phyloP scores from a whole-genome alignment of 2,888 invertebrate genomes.

The Aphidoletes aphidimyza region DNA sequence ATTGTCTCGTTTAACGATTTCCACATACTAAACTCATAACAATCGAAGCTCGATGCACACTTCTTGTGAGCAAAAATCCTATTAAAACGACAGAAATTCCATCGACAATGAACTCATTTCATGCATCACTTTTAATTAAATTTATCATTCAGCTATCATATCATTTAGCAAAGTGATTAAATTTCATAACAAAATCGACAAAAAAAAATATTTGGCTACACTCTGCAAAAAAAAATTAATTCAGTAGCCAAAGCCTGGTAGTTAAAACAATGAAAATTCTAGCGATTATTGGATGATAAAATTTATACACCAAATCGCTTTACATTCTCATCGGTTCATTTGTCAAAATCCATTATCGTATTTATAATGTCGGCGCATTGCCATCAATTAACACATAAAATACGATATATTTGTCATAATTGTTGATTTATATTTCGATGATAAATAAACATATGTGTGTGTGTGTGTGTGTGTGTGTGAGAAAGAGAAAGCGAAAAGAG shows the following conservation, averaged over 20 bases:
- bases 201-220: not conserved
- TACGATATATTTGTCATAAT: constrained; percentile 27
- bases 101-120: too few species aligned
- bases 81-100: not conserved
- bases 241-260: not conserved
- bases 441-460: too few species aligned
- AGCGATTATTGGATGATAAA: not conserved
- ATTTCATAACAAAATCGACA: not conserved
- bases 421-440: constrained; percentile 12
- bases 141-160: not conserved
- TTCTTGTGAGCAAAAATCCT: not conserved
- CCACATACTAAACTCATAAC: too few species aligned
- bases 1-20: too few species aligned
- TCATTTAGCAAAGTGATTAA: not conserved
- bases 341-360: not conserved
- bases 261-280: not conserved
- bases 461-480: not conserved
- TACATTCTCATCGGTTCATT: not conserved
- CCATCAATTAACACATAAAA: constrained; percentile 28
- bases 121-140: not conserved
- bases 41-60: not conserved
- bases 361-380: not conserved
- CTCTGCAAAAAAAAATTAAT: not conserved
- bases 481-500: not conserved
- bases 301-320: not conserved